Evolutionary conservation across 2,888 invertebrate genomes (phyloP).

Genomic region (Acheta domesticus): DNA sequence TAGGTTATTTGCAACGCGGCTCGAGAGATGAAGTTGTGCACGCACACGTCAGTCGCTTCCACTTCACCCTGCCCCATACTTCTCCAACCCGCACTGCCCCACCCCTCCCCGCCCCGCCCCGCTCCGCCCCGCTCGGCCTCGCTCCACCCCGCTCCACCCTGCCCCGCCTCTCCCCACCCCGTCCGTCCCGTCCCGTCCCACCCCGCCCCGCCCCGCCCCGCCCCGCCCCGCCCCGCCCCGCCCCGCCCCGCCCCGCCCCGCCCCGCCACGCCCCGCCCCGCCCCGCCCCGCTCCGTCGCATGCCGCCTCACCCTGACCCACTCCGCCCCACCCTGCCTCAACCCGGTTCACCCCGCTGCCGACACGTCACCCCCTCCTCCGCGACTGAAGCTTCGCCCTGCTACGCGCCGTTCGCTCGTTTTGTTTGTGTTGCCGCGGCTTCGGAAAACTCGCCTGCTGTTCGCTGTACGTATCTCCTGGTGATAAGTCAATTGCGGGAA

Average conservation of each 20-base stretch:
- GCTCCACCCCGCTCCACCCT: neutral
- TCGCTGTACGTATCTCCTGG: neutral
- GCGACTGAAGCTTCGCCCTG: neutral
- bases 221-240: neutral
- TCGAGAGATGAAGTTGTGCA: no score
- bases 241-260: no score
- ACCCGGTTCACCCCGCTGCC: neutral
- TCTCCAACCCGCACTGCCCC: neutral
- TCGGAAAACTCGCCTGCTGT: neutral
- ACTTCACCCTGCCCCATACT: no score
- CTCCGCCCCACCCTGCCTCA: no score
- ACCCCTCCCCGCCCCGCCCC: neutral
- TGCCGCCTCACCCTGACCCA: no score
- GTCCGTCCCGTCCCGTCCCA: neutral
- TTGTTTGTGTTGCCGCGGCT: neutral
- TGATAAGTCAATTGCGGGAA: constrained; percentile 8
- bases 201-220: neutral
- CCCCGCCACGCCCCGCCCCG: no score
- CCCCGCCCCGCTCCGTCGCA: no score
- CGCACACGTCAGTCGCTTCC: no score
- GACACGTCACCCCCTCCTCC: neutral
- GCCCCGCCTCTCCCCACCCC: neutral
- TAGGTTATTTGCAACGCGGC: no score
- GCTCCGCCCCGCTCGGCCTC: neutral
- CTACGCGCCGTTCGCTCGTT: neutral